Conservation (phyloP, 1,140 invertebrate species). For the Propsilocerus akamusi region DNA sequence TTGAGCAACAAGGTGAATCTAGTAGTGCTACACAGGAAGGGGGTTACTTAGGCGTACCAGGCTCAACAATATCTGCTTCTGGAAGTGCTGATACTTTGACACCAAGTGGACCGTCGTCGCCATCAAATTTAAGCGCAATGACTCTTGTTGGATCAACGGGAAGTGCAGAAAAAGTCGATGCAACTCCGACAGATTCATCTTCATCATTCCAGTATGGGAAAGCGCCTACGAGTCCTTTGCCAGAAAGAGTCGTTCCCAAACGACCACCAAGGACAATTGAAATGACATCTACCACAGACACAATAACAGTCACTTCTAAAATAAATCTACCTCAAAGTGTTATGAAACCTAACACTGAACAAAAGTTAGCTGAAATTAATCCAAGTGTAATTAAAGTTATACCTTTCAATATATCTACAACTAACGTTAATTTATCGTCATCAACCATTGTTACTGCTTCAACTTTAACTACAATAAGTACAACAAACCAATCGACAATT, state of each 20-base stretch:
- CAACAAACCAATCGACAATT: too few species aligned
- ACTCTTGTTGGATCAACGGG: slow-evolving; percentile 37
- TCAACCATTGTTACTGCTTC: neutral
- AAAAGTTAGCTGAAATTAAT: neutral
- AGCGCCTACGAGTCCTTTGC: slow-evolving; percentile 7
- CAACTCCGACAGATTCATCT: slow-evolving; percentile 6
- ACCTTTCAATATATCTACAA: neutral
- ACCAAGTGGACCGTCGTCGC: slow-evolving; percentile 41
- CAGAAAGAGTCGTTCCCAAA: slow-evolving; percentile 6
- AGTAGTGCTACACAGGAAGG: neutral
- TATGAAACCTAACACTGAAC: too few species aligned
- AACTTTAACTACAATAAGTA: neutral
- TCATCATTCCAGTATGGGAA: slow-evolving; percentile 5
- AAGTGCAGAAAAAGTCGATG: slow-evolving; percentile 24
- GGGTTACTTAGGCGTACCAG: slow-evolving; percentile 3
- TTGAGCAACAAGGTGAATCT: neutral
- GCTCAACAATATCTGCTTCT: slow-evolving; percentile 37
- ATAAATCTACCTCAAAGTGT: slow-evolving; percentile 1
- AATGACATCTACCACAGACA: neutral
- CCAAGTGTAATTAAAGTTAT: neutral
- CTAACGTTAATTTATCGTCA: neutral
- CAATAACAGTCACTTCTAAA: neutral
- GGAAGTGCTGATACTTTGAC: slow-evolving; percentile 51
- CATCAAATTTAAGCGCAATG: slow-evolving; percentile 48
- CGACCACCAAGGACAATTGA: slow-evolving; percentile 8